phyloP scores from a whole-genome alignment of 1,140 invertebrate species.

The Andrena cerasifolii region DNA sequence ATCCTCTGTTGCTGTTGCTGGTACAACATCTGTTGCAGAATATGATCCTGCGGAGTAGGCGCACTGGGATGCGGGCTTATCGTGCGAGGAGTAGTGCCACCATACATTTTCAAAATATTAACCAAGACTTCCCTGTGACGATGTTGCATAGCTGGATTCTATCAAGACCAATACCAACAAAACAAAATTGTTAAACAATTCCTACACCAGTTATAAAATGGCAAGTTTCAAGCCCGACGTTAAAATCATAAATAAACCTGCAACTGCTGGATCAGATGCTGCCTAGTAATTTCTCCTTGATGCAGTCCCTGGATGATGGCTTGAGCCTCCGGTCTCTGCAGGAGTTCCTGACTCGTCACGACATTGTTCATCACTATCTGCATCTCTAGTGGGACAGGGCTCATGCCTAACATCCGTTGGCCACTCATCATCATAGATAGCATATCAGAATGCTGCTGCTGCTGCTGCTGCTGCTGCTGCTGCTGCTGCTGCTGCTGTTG shows the following conservation, averaged over 20 bases:
- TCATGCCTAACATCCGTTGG: slow-evolving; percentile 77
- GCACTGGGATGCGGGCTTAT: slow-evolving; percentile 81
- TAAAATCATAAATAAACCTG: slow-evolving; percentile 79
- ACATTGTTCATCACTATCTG: slow-evolving; percentile 83
- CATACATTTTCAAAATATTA: slow-evolving; percentile 85
- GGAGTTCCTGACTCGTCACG: slow-evolving; percentile 83
- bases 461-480: slow-evolving; percentile 75
- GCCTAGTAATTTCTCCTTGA: slow-evolving; percentile 88
- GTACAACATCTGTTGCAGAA: slow-evolving; percentile 79
- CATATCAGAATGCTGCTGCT: slow-evolving; percentile 81
- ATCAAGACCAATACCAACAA: slow-evolving; percentile 38
- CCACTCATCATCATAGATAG: slow-evolving; percentile 78
- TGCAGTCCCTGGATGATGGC: slow-evolving; percentile 89
- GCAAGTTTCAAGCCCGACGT: too few relatives aligned
- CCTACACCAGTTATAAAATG: too few relatives aligned
- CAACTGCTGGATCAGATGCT: slow-evolving; percentile 89
- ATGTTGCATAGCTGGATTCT: slow-evolving; percentile 87
- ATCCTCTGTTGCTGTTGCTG: slow-evolving; percentile 79
- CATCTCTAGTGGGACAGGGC: slow-evolving; percentile 83
- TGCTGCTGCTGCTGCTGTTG: slow-evolving; percentile 74
- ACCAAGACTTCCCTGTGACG: slow-evolving; percentile 88
- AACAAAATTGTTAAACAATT: slow-evolving; percentile 18
- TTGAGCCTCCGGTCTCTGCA: slow-evolving; percentile 88
- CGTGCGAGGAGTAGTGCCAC: slow-evolving; percentile 80
- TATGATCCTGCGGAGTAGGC: slow-evolving; percentile 76